These are phyloP conservation scores for Drosophila monieri DNA, from an alignment of 2,888 invertebrate species.

Conservation along the genomic window DNA sequence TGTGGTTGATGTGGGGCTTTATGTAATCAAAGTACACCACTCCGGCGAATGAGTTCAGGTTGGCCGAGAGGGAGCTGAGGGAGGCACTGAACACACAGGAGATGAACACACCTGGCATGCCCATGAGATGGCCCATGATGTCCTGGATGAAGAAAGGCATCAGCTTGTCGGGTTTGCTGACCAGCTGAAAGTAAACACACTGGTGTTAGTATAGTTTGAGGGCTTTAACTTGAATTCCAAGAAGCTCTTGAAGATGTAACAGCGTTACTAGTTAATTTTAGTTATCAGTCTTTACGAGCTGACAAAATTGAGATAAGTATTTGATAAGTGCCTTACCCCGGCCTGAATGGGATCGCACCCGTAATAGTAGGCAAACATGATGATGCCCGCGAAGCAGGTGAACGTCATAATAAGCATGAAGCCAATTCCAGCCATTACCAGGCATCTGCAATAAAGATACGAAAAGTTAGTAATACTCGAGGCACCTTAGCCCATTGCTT, in stretches of 20 bases:
- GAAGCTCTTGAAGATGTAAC: background rate
- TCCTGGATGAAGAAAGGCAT: slow-evolving; percentile 87
- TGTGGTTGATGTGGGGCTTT: slow-evolving; percentile 82
- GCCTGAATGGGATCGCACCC: slow-evolving; percentile 87
- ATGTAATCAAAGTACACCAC: slow-evolving; percentile 86
- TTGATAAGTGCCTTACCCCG: slow-evolving; percentile 79
- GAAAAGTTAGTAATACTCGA: background rate
- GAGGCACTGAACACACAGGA: slow-evolving; percentile 87
- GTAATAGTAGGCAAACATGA: slow-evolving; percentile 86
- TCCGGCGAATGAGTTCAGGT: slow-evolving; percentile 85
- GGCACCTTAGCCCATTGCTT: slow-evolving; percentile 33
- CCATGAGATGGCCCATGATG: slow-evolving; percentile 84
- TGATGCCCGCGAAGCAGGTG: slow-evolving; percentile 86
- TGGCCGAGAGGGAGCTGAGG: slow-evolving; percentile 86
- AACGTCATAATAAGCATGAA: slow-evolving; percentile 85
- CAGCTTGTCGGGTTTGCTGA: slow-evolving; percentile 84
- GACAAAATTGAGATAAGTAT: background rate
- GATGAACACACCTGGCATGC: slow-evolving; percentile 87
- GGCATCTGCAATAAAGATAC: slow-evolving; percentile 82
- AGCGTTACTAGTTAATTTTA: background rate
- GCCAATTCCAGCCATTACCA: slow-evolving; percentile 85
- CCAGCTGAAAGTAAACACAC: slow-evolving; percentile 66
- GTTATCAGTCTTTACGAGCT: background rate
- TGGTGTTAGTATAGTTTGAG: background rate
- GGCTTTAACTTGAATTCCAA: too few species aligned